These are phyloP conservation scores for Trachelus tabidus DNA, from an alignment of 2,888 invertebrate species.

Conservation along the genomic window DNA sequence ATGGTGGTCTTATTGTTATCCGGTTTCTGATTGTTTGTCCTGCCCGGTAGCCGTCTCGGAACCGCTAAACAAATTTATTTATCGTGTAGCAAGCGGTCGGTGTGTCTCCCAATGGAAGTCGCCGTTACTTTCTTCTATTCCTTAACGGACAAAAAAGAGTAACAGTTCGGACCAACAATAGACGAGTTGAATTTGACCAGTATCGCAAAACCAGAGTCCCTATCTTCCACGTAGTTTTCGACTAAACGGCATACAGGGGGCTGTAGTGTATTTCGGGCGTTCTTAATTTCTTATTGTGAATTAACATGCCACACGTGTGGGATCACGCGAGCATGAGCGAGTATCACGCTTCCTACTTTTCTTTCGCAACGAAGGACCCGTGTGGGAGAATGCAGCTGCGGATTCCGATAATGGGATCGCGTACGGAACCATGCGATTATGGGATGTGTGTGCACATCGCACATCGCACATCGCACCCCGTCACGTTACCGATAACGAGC, in stretches of 20 bases:
- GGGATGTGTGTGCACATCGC: constrained; percentile 5
- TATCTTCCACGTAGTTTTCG: neutral
- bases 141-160: neutral
- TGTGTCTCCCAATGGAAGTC: neutral
- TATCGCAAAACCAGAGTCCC: neutral
- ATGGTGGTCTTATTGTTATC: constrained; percentile 2
- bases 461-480: constrained; percentile 3
- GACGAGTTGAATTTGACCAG: neutral
- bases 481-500: constrained; percentile 17
- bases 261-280: constrained; percentile 17
- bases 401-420: constrained; percentile 51
- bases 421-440: constrained; percentile 4
- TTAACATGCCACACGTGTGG: constrained; percentile 49
- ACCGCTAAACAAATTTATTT: constrained; percentile 40
- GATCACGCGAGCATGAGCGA: constrained; percentile 50
- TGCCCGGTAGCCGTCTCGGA: constrained; percentile 46
- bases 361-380: constrained; percentile 41
- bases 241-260: neutral
- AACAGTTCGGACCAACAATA: neutral
- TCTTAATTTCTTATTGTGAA: constrained; percentile 60
- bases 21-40: constrained; percentile 41
- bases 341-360: constrained; percentile 53
- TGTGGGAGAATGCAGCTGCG: constrained; percentile 60
- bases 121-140: neutral
- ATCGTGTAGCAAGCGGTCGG: constrained; percentile 2